Percentiles rank a stretch among this genome's conserved stretches.
These are phyloP conservation scores for Netelia melanura DNA, from an alignment of 2,888 invertebrate genomes.

Conservation along the genomic window DNA sequence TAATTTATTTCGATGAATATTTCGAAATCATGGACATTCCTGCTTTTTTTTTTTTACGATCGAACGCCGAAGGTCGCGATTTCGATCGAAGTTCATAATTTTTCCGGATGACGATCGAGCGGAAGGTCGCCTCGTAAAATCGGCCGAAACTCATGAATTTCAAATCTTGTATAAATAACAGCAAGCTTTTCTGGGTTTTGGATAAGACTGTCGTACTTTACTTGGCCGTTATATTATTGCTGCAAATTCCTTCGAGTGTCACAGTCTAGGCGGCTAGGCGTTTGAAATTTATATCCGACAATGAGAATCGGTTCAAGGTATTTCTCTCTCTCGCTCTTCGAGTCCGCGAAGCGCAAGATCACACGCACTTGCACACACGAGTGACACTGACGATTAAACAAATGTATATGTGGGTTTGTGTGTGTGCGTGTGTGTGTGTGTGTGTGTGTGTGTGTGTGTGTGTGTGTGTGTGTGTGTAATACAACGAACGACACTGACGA, in stretches of 20 bases:
- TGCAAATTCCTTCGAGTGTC: constrained; percentile 54
- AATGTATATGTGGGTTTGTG: neutral
- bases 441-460: neutral
- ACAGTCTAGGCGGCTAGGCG: constrained; percentile 32
- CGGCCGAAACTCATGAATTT: neutral
- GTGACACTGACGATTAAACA: neutral
- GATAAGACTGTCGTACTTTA: neutral
- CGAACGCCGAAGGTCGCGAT: too few species aligned
- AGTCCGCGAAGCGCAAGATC: constrained; percentile 41
- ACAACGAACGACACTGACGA: constrained; percentile 55
- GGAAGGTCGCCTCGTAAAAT: neutral
- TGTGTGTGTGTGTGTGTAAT: neutral
- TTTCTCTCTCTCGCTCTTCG: constrained; percentile 28
- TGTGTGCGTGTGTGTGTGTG: too few species aligned
- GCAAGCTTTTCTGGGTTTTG: constrained; percentile 16
- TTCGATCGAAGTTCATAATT: neutral
- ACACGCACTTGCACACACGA: constrained; percentile 16
- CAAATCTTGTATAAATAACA: neutral
- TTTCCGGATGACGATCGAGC: neutral
- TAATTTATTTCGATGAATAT: neutral
- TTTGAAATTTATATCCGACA: constrained; percentile 65
- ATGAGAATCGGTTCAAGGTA: constrained; percentile 67
- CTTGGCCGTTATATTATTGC: constrained; percentile 30
- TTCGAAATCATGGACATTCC: neutral
- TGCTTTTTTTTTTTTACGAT: neutral